Base-by-base conservation (phyloP, 2,888 invertebrate genomes). In the Acrobasis repandana region DNA sequence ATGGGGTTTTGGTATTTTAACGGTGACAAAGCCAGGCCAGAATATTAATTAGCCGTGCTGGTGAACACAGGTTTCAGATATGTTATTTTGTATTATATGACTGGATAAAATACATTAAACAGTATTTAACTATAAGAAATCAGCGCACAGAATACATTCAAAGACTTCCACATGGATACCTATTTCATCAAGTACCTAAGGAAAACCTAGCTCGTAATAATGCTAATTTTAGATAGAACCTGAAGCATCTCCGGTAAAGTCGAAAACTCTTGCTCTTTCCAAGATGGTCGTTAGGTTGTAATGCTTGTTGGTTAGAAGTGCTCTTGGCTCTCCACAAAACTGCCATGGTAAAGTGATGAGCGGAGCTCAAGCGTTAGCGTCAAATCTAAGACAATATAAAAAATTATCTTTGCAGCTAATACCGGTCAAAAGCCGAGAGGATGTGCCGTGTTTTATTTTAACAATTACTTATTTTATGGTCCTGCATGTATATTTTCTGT, bases 281-380 rank as follows among this genome's bases (percentile, higher is more conserved):
- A 76, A 83, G 83, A 83, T 77, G 82, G 82, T 84, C 85, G 85
- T 88, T 88, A 88, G 81, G 75, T 73, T 65, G 69, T 79, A 79
- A 76, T 77, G 75, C 76, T 67, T 69, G 75, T 70, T 69, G 70
- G 70, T 70, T 70, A 65, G 67, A 63, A 65, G 65, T 65, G 70
- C 74, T 76, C 71, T 75, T 72, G 76, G 73, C 74, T 73, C 74
- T 73, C 70, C 61, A 74, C 77, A 77, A 77, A 79, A 81, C 14
- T 6, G 18, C 11, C 18, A 18, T 16, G 38, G 14, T 38, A 54
- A 0, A 38, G 38, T 54, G 18, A 43, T 38, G 20, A 38, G 38
- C 38, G 50, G n/a, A 28, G 14, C 10, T 3, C n/a, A 14, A 33
- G 28, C 14, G 50, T 28, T 8, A 14, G 11, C 43, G 43, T 43